A percentile compares a stretch with the other conserved stretches of the same genome.
Conservation (phyloP, 1,140 invertebrate genomes). For the Drosophila tropicalis region DNA sequence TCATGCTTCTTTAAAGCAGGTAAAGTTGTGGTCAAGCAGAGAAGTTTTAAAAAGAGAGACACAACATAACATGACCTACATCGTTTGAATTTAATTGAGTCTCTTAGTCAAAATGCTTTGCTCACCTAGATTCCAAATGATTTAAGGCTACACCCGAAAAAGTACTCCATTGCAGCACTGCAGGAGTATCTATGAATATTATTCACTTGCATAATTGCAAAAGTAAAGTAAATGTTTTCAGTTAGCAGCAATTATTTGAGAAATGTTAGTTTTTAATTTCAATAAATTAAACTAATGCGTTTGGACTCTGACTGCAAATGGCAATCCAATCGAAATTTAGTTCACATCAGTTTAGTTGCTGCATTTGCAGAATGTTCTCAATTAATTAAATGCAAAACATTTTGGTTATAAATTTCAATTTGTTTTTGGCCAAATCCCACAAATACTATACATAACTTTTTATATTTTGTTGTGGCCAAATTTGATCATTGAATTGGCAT, state of each 20-base stretch:
- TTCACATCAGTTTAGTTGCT: neutral
- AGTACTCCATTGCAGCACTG: no score
- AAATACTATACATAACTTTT: neutral
- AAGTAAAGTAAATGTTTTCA: conserved; percentile 28
- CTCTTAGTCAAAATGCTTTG: no score
- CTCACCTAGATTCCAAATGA: no score
- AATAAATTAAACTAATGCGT: conserved; percentile 40
- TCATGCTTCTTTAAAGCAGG: no score
- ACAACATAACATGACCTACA: no score
- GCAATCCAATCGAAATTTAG: conserved; percentile 29
- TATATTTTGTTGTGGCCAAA: neutral
- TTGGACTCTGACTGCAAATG: conserved; percentile 37
- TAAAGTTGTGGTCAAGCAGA: no score
- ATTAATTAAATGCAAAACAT: conserved; percentile 46
- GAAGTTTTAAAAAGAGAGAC: no score
- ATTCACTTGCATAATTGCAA: conserved; percentile 24
- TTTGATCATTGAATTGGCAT: conserved; percentile 7
- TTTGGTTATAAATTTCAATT: conserved; percentile 21
- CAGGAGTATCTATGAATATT: neutral
- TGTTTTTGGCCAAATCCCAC: neutral
- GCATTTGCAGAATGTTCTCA: conserved; percentile 29
- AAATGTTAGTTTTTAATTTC: conserved; percentile 26
- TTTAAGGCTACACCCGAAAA: no score
- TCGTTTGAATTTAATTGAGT: no score
- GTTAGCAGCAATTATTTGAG: neutral